A percentile compares a stretch with the other conserved stretches of the same genome.
phyloP scores from a whole-genome alignment of 2,888 invertebrate genomes.

The Lysandra bellargus region DNA sequence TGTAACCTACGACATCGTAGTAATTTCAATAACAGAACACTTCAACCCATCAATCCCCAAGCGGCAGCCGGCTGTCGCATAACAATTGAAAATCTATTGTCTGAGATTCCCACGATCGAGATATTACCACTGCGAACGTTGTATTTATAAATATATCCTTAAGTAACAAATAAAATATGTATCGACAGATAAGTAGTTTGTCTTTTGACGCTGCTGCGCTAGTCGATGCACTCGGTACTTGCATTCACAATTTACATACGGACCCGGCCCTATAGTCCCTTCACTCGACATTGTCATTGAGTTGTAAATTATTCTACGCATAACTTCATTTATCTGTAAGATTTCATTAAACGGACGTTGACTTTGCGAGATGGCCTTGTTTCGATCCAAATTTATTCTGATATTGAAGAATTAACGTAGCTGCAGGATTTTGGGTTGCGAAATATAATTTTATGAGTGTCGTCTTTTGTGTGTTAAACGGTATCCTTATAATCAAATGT shows the following conservation, averaged over 20 bases:
- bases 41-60: no score
- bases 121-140: neutral
- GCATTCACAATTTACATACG: constrained; percentile 28
- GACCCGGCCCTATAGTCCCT: constrained; percentile 6
- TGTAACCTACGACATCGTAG: neutral
- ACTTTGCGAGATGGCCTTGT: constrained; percentile 44
- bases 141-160: no score
- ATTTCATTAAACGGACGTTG: constrained; percentile 56
- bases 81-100: no score
- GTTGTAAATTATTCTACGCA: constrained; percentile 48
- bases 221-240: constrained; percentile 19
- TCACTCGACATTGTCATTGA: constrained; percentile 40
- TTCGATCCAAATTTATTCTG: constrained; percentile 2
- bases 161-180: no score
- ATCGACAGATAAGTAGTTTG: neutral
- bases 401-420: neutral
- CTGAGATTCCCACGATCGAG: no score
- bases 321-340: constrained; percentile 48
- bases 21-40: neutral
- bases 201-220: neutral
- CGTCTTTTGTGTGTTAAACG: neutral
- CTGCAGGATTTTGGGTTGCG: neutral
- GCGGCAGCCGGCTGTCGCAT: no score
- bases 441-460: constrained; percentile 18
- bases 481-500: constrained; percentile 13